Percentiles rank a stretch among this genome's conserved stretches.
Evolutionary conservation across 2,113 vertebrate species (phyloP).

Genomic region (Psephotus haematonotus): DNA sequence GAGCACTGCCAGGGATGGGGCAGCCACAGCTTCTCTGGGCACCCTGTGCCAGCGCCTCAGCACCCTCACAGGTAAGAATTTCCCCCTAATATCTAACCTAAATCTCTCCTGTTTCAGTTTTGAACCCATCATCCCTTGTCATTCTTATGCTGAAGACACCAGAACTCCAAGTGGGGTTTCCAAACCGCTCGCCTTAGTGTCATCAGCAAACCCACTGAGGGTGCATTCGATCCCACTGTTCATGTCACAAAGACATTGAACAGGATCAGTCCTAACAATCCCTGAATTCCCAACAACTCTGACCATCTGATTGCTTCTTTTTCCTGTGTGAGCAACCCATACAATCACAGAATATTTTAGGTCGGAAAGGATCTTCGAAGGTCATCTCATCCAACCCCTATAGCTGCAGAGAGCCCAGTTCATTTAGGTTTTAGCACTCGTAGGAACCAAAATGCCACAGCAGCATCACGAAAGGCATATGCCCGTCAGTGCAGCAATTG

Average conservation of each 20-base stretch:
- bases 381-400: not conserved
- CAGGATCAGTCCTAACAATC: not conserved
- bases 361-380: not conserved
- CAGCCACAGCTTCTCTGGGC: too few relatives aligned
- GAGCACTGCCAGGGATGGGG: too few relatives aligned
- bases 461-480: not conserved
- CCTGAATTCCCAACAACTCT: not conserved
- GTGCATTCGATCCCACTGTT: not conserved
- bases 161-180: not conserved
- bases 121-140: not conserved
- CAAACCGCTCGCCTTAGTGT: not conserved
- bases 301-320: not conserved
- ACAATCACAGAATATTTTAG: not conserved
- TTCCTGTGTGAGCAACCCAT: accelerated
- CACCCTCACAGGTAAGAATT: too few relatives aligned
- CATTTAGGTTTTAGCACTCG: accelerated
- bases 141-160: not conserved
- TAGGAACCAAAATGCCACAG: not conserved
- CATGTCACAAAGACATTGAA: not conserved
- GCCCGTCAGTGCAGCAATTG: not conserved
- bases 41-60: not conserved
- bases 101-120: not conserved
- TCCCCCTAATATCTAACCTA: too few relatives aligned
- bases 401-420: not conserved
- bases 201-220: not conserved